Evolutionary conservation across 2,113 vertebrate species (phyloP).

Genomic region (Erythrocercus mccallii): DNA sequence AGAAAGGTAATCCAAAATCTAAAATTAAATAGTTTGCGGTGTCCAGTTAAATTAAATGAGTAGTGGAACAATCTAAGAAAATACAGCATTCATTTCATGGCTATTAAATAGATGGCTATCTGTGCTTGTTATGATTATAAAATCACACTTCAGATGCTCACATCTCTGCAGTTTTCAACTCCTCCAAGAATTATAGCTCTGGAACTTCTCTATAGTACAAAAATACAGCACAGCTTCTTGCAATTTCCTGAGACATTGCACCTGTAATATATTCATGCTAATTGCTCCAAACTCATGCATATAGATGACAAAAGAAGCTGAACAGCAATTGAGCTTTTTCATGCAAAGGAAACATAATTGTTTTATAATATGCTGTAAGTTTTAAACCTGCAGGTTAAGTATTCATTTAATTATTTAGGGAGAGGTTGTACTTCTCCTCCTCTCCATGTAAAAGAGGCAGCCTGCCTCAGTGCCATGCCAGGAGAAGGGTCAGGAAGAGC

Average conservation of each 20-base stretch:
- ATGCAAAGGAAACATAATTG: constrained; percentile 20
- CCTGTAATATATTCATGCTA: constrained; percentile 50
- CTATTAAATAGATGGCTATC: background rate
- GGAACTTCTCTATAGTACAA: background rate
- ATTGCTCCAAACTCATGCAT: background rate
- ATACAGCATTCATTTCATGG: background rate
- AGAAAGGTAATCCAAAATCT: background rate
- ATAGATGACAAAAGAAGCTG: constrained; percentile 19
- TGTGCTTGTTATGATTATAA: background rate
- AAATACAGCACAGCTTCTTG: background rate
- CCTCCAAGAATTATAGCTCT: background rate
- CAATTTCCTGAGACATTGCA: constrained; percentile 36
- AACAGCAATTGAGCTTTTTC: background rate
- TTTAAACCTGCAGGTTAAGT: constrained; percentile 30
- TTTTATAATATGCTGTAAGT: constrained; percentile 18
- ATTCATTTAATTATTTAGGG: constrained; percentile 17
- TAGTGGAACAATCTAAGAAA: background rate
- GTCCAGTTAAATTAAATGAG: constrained; percentile 17
- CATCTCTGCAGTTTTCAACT: background rate
- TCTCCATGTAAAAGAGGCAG: background rate
- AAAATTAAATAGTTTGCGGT: background rate
- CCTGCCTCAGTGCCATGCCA: background rate
- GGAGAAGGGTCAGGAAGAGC: background rate
- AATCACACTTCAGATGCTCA: constrained; percentile 5
- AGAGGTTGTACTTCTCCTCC: background rate